Evolutionary conservation across 2,113 vertebrate species (phyloP).

Genomic region (Varanus salvator): DNA sequence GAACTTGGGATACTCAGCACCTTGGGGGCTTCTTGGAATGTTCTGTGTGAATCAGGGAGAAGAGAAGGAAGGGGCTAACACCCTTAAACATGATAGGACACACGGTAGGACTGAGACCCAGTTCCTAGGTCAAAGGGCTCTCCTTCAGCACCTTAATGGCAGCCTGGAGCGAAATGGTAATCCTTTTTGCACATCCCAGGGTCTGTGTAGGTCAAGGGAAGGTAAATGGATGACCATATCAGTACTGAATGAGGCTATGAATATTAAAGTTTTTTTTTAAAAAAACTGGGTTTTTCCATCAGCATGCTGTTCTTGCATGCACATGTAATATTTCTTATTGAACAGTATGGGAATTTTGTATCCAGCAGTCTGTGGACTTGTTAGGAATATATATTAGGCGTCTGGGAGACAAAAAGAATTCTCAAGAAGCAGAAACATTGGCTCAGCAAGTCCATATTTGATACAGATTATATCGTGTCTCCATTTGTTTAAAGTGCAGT

Average conservation of each 20-base stretch:
- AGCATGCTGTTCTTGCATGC: neutral
- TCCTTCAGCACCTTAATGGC: neutral
- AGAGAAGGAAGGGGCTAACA: neutral
- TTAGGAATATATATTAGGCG: neutral
- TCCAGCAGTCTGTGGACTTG: accelerated
- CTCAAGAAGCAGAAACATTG: neutral
- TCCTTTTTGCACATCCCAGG: neutral
- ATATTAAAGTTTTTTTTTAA: no score
- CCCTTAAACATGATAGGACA: neutral
- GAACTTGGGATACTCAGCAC: neutral
- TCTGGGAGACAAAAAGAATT: slow-evolving; percentile 2
- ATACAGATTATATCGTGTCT: neutral
- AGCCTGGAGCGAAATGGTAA: neutral
- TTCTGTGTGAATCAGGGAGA: neutral
- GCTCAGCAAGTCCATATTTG: neutral
- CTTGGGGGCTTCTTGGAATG: neutral
- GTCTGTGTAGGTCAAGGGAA: neutral
- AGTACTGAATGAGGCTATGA: neutral
- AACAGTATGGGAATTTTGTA: slow-evolving; percentile 20
- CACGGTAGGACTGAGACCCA: neutral
- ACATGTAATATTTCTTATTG: neutral
- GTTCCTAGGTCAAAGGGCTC: neutral
- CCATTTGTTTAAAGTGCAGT: slow-evolving; percentile 12
- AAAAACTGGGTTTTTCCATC: neutral
- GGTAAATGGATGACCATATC: no score